Evolutionary conservation across 1,140 invertebrate species (phyloP).

Genomic region (Pogonus chalceus): DNA sequence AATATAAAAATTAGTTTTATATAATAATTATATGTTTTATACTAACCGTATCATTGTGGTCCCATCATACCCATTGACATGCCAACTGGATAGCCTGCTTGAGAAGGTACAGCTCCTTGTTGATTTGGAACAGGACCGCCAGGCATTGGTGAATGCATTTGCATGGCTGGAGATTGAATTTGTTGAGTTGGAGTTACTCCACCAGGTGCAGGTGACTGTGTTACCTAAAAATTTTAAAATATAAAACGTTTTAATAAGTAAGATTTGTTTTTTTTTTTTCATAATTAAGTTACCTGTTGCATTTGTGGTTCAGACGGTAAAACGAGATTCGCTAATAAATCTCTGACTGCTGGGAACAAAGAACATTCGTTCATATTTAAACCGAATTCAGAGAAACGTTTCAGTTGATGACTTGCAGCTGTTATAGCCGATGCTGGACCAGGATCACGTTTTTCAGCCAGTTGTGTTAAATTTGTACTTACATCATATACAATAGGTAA

Average conservation of each 20-base stretch:
- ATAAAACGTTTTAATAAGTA: not conserved
- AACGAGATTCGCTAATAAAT: constrained; percentile 69
- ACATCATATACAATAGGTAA: constrained; percentile 85
- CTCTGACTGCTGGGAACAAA: constrained; percentile 77
- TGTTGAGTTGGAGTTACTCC: constrained; percentile 41
- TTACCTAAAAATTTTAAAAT: constrained; percentile 28
- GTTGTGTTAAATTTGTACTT: constrained; percentile 69
- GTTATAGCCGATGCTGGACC: constrained; percentile 49
- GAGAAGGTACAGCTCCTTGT: constrained; percentile 23
- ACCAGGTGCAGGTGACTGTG: constrained; percentile 34
- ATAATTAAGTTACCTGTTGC: constrained; percentile 32
- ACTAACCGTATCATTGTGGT: constrained; percentile 18
- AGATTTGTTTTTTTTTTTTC: not conserved
- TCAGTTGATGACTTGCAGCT: constrained; percentile 54
- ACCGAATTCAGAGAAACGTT: constrained; percentile 52
- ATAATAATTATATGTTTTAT: no score
- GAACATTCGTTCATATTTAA: constrained; percentile 58
- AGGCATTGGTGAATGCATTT: constrained; percentile 41
- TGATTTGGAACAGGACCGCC: constrained; percentile 19
- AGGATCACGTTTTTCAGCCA: constrained; percentile 68
- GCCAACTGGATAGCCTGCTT: constrained; percentile 36
- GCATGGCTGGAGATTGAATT: constrained; percentile 44
- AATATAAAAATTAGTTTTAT: no score
- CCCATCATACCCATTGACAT: constrained; percentile 46
- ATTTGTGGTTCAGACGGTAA: constrained; percentile 55